These are phyloP conservation scores for Rhopalosiphum nymphaeae DNA, from an alignment of 2,888 invertebrate species.

Conservation along the genomic window DNA sequence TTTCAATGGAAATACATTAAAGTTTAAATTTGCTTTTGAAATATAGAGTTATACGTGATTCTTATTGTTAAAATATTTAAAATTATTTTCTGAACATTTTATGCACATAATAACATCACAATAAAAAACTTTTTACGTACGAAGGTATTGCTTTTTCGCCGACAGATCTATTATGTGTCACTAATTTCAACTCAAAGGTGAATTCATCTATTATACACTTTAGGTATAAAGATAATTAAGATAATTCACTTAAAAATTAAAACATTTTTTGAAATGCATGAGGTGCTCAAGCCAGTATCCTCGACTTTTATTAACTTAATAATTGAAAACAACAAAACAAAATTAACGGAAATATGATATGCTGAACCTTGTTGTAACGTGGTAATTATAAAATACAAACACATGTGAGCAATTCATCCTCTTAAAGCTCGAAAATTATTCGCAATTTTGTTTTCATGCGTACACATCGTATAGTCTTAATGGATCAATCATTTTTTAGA, in stretches of 20 bases:
- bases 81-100: neutral
- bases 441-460: neutral
- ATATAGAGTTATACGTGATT: neutral
- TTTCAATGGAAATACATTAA: neutral
- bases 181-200: neutral
- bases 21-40: neutral
- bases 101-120: neutral
- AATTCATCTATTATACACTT: neutral
- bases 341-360: neutral
- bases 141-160: neutral
- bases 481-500: neutral
- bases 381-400: neutral
- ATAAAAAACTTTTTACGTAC: neutral
- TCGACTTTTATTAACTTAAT: neutral
- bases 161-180: neutral
- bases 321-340: neutral
- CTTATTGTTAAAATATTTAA: neutral
- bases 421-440: neutral
- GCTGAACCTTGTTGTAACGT: neutral
- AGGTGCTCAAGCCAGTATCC: neutral
- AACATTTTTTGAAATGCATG: neutral
- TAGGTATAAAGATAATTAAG: neutral
- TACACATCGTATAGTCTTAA: neutral
- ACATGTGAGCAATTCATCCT: neutral
- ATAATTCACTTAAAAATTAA: neutral